Conservation (phyloP, 1,140 invertebrate species). For the Vanessa atalanta region DNA sequence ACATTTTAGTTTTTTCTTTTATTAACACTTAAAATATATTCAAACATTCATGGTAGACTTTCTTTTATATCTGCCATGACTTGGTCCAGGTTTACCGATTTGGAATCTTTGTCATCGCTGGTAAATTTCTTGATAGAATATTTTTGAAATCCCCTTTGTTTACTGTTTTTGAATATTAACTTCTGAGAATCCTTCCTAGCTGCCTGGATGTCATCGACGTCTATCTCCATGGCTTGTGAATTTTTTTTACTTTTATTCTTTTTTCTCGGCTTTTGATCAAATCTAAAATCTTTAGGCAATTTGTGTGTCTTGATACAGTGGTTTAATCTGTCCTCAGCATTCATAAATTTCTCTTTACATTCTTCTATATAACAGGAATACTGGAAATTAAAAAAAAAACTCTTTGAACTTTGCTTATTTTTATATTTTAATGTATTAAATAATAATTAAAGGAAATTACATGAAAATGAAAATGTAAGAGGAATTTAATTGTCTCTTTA, state of each 20-base stretch:
- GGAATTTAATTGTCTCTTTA: too few relatives aligned
- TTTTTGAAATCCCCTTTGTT: slow-evolving; percentile 59
- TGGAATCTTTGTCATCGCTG: slow-evolving; percentile 37
- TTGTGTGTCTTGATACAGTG: slow-evolving; percentile 85
- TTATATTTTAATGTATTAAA: too few relatives aligned
- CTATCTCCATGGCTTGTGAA: slow-evolving; percentile 54
- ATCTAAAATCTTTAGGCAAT: slow-evolving; percentile 85
- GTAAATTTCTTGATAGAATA: slow-evolving; percentile 66
- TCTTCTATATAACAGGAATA: slow-evolving; percentile 85
- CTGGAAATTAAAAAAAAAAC: slow-evolving; percentile 67
- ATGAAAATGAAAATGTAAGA: too few relatives aligned
- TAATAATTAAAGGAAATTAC: too few relatives aligned
- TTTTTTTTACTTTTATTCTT: slow-evolving; percentile 39
- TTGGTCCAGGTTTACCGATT: slow-evolving; percentile 58
- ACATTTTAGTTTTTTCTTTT: neutral
- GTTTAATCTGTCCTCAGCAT: slow-evolving; percentile 78
- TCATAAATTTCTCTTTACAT: slow-evolving; percentile 82
- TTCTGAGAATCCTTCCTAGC: slow-evolving; percentile 38
- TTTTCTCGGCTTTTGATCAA: slow-evolving; percentile 64
- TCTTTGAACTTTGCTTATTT: neutral
- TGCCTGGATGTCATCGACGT: slow-evolving; percentile 29
- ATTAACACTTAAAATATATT: neutral
- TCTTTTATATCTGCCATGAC: slow-evolving; percentile 66
- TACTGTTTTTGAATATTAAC: slow-evolving; percentile 63
- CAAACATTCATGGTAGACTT: slow-evolving; percentile 51